These are phyloP conservation scores for Andricus quercusramuli DNA, from an alignment of 2,888 invertebrate genomes.

Conservation along the genomic window DNA sequence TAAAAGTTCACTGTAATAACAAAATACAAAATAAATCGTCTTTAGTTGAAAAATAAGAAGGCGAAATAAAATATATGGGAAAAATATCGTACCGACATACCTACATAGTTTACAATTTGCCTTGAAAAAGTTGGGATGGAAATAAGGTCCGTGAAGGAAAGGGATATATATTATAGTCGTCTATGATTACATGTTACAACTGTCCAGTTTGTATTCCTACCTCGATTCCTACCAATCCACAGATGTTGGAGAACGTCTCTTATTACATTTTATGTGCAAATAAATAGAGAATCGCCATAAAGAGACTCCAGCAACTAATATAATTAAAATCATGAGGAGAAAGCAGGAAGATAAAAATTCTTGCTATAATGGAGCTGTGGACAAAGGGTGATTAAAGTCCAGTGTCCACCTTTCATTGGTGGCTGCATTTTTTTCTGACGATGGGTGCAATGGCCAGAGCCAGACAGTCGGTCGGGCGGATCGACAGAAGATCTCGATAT, in stretches of 20 bases:
- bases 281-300: background rate
- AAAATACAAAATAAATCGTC: too few species aligned
- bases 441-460: slow-evolving; percentile 65
- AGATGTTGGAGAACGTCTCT: background rate
- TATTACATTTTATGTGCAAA: background rate
- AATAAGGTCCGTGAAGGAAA: background rate
- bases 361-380: slow-evolving; percentile 12
- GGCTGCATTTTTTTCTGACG: slow-evolving; percentile 48
- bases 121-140: too few species aligned
- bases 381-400: slow-evolving; percentile 50
- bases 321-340: slow-evolving; percentile 17
- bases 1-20: too few species aligned
- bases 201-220: background rate
- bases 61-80: too few species aligned
- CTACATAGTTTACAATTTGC: too few species aligned
- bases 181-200: background rate
- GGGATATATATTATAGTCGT: background rate
- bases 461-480: slow-evolving; percentile 56
- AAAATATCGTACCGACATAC: too few species aligned
- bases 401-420: slow-evolving; percentile 58
- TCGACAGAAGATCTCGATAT: slow-evolving; percentile 66
- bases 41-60: too few species aligned
- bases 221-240: background rate
- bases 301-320: background rate
- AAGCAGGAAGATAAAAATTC: slow-evolving; percentile 16